A percentile compares a stretch with the other conserved stretches of the same genome.
phyloP scores from a whole-genome alignment of 2,113 vertebrate genomes.

The Parus major region DNA sequence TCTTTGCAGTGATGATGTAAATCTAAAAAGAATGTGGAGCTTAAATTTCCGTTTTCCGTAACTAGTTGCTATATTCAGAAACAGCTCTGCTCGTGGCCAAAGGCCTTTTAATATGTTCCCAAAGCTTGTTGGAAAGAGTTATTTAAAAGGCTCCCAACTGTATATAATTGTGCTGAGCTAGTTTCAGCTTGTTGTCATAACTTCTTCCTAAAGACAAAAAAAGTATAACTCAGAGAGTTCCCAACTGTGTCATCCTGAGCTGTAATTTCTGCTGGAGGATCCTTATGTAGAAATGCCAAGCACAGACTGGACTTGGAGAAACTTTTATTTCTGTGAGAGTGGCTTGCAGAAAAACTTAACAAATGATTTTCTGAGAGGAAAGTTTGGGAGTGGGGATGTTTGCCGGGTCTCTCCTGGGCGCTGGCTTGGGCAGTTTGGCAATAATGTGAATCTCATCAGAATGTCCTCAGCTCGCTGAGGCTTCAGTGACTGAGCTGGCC shows the following conservation, averaged over 20 bases:
- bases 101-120: not conserved
- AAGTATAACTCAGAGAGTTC: not conserved
- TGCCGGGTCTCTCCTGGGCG: rapidly evolving
- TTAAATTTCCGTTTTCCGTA: not conserved
- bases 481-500: not conserved
- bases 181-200: not conserved
- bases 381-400: not conserved
- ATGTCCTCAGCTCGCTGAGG: not conserved
- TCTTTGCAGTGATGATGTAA: conserved; percentile 9
- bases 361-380: not conserved
- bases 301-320: not conserved
- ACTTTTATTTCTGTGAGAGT: not conserved
- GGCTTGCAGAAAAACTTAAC: not conserved
- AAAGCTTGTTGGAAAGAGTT: not conserved
- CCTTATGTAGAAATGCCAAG: not conserved
- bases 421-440: not conserved
- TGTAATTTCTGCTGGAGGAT: not conserved
- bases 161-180: not conserved
- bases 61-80: not conserved
- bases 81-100: not conserved
- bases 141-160: not conserved
- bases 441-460: not conserved
- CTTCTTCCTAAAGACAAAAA: not conserved
- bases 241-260: not conserved
- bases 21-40: conserved; percentile 6